phyloP scores from a whole-genome alignment of 1,140 invertebrate genomes.

The Drosophila pectinifera region DNA sequence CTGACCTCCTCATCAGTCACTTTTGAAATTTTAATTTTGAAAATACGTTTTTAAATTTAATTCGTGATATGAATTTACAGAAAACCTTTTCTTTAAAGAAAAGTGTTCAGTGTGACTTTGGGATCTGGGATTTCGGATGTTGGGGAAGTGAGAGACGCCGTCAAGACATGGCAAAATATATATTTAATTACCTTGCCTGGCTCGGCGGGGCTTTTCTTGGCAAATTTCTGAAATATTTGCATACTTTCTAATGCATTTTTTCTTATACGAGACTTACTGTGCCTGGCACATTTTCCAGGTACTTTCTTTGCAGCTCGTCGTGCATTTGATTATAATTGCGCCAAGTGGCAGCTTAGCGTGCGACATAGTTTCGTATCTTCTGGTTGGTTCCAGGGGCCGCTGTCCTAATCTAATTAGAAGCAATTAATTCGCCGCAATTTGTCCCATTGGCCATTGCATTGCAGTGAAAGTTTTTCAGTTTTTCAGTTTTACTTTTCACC shows the following conservation, averaged over 20 bases:
- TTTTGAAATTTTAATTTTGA: not conserved
- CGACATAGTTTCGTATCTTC: constrained; percentile 77
- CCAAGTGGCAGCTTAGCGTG: constrained; percentile 60
- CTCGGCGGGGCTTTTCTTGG: constrained; percentile 28
- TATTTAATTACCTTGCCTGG: constrained; percentile 69
- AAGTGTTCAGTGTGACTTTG: not conserved
- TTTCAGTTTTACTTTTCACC: constrained; percentile 48
- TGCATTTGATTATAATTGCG: constrained; percentile 70
- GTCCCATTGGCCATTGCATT: constrained; percentile 27
- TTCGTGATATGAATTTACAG: too few species aligned
- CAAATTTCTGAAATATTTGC: constrained; percentile 78
- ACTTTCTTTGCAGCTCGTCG: constrained; percentile 56
- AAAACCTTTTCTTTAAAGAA: not conserved
- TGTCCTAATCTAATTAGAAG: constrained; percentile 79
- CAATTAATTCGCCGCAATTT: constrained; percentile 73
- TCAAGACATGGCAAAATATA: constrained; percentile 50
- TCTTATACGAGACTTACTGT: constrained; percentile 14
- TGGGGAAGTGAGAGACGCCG: constrained; percentile 12
- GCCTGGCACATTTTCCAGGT: constrained; percentile 66
- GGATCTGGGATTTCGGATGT: constrained; percentile 13
- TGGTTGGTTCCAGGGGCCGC: constrained; percentile 17
- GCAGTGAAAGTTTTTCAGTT: constrained; percentile 70
- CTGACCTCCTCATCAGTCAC: too few species aligned
- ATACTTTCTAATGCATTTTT: constrained; percentile 77
- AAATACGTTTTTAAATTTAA: not conserved